Conservation (phyloP, 2,888 invertebrate genomes). For the Ecliptopera silaceata region DNA sequence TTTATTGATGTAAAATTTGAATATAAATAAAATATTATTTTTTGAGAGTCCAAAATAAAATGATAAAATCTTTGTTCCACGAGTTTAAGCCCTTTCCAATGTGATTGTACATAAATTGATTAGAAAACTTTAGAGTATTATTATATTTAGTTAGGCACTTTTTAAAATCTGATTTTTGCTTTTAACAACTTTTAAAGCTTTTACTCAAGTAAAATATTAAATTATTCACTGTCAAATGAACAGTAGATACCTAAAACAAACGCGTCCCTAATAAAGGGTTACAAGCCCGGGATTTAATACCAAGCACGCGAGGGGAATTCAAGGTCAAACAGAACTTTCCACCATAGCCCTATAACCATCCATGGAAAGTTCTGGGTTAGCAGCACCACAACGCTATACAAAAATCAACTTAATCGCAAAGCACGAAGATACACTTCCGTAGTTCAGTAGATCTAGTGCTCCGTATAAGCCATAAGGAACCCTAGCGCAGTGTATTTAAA, state of each 20-base stretch:
- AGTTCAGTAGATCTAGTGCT: conserved; percentile 4
- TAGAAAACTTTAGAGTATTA: conserved; percentile 27
- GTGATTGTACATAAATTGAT: conserved; percentile 29
- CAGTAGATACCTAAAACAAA: conserved; percentile 26
- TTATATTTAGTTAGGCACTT: conserved; percentile 12
- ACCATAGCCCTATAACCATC: conserved; percentile 30
- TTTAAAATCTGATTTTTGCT: neutral
- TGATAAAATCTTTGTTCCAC: no score
- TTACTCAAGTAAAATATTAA: neutral
- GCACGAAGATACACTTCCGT: conserved; percentile 19
- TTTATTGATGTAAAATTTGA: no score
- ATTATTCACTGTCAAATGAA: conserved; percentile 14
- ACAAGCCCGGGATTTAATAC: conserved; percentile 37
- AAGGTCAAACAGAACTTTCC: conserved; percentile 41
- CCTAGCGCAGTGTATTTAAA: conserved; percentile 72
- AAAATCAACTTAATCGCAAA: conserved; percentile 29
- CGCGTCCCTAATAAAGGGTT: conserved; percentile 39
- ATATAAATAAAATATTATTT: no score
- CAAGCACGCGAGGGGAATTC: conserved; percentile 41
- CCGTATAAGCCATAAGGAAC: conserved; percentile 45
- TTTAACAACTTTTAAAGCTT: conserved; percentile 2
- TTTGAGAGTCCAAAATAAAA: no score
- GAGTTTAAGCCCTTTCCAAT: neutral
- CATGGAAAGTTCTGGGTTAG: neutral
- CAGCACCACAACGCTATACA: neutral